Conservation (phyloP, 2,888 invertebrate genomes). For the Meta bourneti region DNA sequence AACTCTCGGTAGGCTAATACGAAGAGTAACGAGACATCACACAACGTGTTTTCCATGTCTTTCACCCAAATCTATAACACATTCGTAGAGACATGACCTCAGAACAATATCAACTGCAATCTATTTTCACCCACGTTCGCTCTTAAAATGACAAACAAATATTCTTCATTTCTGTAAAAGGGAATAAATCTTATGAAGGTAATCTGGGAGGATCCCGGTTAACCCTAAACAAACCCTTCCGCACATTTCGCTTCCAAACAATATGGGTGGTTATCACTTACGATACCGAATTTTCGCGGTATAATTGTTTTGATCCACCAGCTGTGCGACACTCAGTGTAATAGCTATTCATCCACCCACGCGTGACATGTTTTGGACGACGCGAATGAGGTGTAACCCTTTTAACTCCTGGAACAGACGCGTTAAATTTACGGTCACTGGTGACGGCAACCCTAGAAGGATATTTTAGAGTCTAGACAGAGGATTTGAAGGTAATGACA, state of each 20-base stretch:
- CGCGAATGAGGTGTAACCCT: not conserved
- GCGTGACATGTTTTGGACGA: not conserved
- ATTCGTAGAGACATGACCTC: too few species aligned
- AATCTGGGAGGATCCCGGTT: not conserved
- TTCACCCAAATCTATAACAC: too few species aligned
- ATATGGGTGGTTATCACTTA: constrained; percentile 38
- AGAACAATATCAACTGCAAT: too few species aligned
- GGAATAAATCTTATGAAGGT: not conserved
- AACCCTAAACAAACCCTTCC: not conserved
- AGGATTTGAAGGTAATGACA: not conserved
- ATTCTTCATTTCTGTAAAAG: not conserved
- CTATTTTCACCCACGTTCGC: not conserved
- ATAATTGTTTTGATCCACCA: not conserved
- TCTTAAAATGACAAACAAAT: not conserved
- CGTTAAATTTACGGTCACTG: too few species aligned
- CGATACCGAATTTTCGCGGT: constrained; percentile 4
- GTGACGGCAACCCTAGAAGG: not conserved
- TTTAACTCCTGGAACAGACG: not conserved
- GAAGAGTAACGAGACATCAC: too few species aligned
- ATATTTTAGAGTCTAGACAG: not conserved
- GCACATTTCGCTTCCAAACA: constrained; percentile 6
- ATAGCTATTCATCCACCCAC: not conserved
- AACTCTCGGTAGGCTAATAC: too few species aligned
- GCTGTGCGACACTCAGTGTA: not conserved
- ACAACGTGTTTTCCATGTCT: too few species aligned